These are phyloP conservation scores for Lithophane semibrunnea DNA, from an alignment of 2,888 invertebrate species.

Conservation along the genomic window DNA sequence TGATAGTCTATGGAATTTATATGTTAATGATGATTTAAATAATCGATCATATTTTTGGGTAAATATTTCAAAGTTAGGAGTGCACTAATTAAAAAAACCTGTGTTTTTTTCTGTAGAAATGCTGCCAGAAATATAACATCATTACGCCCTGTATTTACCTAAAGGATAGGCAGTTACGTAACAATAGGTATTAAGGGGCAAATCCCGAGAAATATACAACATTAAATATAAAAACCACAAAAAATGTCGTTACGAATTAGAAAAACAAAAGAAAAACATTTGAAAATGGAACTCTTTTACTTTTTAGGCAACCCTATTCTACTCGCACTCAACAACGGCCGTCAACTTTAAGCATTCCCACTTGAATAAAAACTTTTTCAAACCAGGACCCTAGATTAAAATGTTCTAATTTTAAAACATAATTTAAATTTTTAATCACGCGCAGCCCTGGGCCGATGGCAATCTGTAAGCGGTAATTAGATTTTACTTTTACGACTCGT, in stretches of 20 bases:
- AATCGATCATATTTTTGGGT: background rate
- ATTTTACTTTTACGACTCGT: slow-evolving; percentile 79
- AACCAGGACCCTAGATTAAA: slow-evolving; percentile 71
- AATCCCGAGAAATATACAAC: too few species aligned
- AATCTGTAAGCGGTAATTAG: slow-evolving; percentile 83
- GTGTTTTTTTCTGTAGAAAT: background rate
- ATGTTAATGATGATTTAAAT: background rate
- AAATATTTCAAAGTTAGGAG: background rate
- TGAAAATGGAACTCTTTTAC: slow-evolving; percentile 1
- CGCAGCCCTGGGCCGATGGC: slow-evolving; percentile 78
- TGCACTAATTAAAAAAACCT: too few species aligned
- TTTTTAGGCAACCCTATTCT: slow-evolving; percentile 65
- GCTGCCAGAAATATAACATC: too few species aligned
- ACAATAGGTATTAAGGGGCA: background rate
- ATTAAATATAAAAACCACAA: background rate
- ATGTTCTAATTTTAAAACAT: slow-evolving; percentile 66
- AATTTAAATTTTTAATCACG: slow-evolving; percentile 73
- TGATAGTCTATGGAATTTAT: background rate
- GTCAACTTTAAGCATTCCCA: slow-evolving; percentile 74
- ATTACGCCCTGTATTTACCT: background rate
- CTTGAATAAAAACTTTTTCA: slow-evolving; percentile 69
- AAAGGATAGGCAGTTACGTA: background rate
- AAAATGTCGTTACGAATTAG: background rate
- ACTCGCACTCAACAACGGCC: slow-evolving; percentile 63
- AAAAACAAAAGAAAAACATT: background rate